Percentiles rank a stretch among this genome's conserved stretches.
phyloP scores from a whole-genome alignment of 2,113 vertebrate genomes.

The Plotosus lineatus region DNA sequence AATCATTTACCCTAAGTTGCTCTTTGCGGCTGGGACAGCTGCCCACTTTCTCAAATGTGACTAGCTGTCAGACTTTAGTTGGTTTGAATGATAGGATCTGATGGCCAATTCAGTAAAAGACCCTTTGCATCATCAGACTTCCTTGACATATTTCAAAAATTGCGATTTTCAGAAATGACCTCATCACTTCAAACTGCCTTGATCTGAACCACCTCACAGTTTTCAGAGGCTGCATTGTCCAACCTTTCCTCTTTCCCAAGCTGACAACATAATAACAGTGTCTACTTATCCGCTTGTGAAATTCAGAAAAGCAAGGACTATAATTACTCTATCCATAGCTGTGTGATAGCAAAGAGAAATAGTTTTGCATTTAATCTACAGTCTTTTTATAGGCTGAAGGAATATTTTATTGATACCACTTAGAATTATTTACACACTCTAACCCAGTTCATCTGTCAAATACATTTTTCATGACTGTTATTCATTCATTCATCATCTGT shows the following conservation, averaged over 20 bases:
- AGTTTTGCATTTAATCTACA: neutral
- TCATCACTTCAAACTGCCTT: slow-evolving; percentile 48
- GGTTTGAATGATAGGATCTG: slow-evolving; percentile 59
- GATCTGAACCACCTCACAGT: slow-evolving; percentile 21
- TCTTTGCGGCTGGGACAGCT: slow-evolving; percentile 58
- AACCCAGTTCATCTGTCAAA: no score
- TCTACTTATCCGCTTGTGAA: neutral
- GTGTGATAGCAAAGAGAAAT: slow-evolving; percentile 21
- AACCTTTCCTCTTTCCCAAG: neutral
- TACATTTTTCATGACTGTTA: no score
- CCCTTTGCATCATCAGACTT: slow-evolving; percentile 43
- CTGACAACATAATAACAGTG: slow-evolving; percentile 20
- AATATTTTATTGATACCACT: neutral
- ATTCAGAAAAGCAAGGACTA: neutral
- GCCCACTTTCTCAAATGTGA: slow-evolving; percentile 63
- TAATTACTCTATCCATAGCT: neutral
- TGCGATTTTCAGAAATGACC: slow-evolving; percentile 32
- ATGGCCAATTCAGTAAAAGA: slow-evolving; percentile 53
- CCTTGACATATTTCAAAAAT: slow-evolving; percentile 37
- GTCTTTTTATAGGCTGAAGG: neutral
- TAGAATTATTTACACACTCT: slow-evolving; percentile 3
- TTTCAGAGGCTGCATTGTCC: slow-evolving; percentile 28
- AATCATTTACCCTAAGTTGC: slow-evolving; percentile 23
- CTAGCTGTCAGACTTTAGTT: slow-evolving; percentile 65
- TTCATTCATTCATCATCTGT: no score